phyloP scores from a whole-genome alignment of 2,888 invertebrate genomes.

The Xanthia togata region DNA sequence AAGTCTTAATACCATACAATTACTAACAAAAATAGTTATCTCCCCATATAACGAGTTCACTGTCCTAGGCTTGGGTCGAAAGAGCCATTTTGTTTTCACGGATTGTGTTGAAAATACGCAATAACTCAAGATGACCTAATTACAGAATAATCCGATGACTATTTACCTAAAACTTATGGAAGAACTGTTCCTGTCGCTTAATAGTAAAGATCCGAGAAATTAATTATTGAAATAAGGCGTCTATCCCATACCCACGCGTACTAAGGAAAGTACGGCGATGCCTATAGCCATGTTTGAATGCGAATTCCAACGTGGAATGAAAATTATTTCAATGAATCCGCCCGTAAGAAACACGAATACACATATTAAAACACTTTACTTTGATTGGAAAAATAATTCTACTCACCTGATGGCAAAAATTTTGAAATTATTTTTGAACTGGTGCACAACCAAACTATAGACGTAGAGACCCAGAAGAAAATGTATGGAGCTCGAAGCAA shows the following conservation, averaged over 20 bases:
- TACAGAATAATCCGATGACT: slow-evolving; percentile 85
- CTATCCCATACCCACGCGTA: slow-evolving; percentile 89
- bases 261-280: slow-evolving; percentile 88
- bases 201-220: slow-evolving; percentile 90
- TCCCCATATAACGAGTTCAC: slow-evolving; percentile 89
- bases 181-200: slow-evolving; percentile 85
- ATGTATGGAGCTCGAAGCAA: slow-evolving; percentile 90
- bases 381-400: slow-evolving; percentile 82
- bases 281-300: slow-evolving; percentile 90
- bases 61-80: slow-evolving; percentile 89
- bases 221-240: slow-evolving; percentile 89
- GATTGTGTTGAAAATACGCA: slow-evolving; percentile 90
- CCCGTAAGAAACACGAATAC: slow-evolving; percentile 78
- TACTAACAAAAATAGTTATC: slow-evolving; percentile 82
- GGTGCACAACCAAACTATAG: slow-evolving; percentile 90
- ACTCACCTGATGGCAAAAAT: slow-evolving; percentile 91
- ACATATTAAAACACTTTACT: slow-evolving; percentile 79
- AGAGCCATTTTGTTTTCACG: slow-evolving; percentile 91
- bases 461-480: slow-evolving; percentile 91
- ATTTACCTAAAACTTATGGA: slow-evolving; percentile 86
- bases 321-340: slow-evolving; percentile 80
- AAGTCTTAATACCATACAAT: slow-evolving; percentile 62
- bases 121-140: slow-evolving; percentile 85
- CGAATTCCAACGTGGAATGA: slow-evolving; percentile 90
- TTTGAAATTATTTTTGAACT: slow-evolving; percentile 90